Conservation (phyloP, 2,113 vertebrate genomes). For the Nesoenas mayeri region DNA sequence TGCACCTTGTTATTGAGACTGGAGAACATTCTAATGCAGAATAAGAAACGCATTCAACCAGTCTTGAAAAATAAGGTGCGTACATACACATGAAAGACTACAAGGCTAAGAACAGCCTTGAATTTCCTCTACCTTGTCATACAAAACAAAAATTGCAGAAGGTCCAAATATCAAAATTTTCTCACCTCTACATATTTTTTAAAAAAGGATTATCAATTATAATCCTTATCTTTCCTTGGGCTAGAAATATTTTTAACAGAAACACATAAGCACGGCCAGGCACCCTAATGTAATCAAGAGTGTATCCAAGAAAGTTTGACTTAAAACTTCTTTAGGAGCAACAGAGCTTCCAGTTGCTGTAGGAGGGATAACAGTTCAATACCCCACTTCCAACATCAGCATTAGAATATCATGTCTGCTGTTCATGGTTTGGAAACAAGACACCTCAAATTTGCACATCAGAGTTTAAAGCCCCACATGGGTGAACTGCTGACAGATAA, state of each 20-base stretch:
- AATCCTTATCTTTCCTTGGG: not conserved
- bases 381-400: not conserved
- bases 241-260: not conserved
- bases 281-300: not conserved
- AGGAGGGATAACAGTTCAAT: not conserved
- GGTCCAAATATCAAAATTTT: not conserved
- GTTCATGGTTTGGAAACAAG: not conserved
- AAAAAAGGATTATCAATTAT: not conserved
- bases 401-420: not conserved
- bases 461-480: not conserved
- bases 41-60: not conserved
- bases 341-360: not conserved
- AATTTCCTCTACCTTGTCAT: not conserved
- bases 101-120: not conserved
- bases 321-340: not conserved
- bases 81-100: accelerated
- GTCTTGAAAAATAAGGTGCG: not conserved
- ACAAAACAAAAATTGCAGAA: not conserved
- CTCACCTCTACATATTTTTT: not conserved
- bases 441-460: not conserved
- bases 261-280: not conserved
- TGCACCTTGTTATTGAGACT: not conserved
- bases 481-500: not conserved
- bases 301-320: not conserved
- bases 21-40: not conserved